Evolutionary conservation across 2,888 invertebrate species (phyloP).

Genomic region (Autographa gamma): DNA sequence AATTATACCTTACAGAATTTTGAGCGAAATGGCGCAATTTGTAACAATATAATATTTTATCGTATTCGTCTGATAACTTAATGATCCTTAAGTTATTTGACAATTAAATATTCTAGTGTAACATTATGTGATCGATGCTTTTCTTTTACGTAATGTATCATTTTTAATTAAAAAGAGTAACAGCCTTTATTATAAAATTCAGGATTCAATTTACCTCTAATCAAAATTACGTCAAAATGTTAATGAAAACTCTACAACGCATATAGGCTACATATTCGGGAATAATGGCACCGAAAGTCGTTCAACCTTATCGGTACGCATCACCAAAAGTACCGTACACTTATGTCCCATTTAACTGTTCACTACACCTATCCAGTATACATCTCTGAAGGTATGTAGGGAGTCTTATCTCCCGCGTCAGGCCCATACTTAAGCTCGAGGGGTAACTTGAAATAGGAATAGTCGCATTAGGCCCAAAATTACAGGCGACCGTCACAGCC

Average conservation of each 20-base stretch:
- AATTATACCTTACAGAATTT: too few species aligned
- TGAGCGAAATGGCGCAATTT: too few species aligned
- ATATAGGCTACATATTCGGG: constrained; percentile 20
- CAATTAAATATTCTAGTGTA: too few species aligned
- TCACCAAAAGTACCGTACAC: constrained; percentile 42
- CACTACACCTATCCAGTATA: constrained; percentile 58
- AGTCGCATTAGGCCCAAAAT: constrained; percentile 89
- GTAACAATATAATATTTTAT: too few species aligned
- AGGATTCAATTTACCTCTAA: too few species aligned
- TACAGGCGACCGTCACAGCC: constrained; percentile 88
- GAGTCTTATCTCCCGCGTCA: constrained; percentile 82
- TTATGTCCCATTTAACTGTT: constrained; percentile 36
- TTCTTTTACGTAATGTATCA: too few species aligned
- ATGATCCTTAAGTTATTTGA: too few species aligned
- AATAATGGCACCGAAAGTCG: constrained; percentile 19
- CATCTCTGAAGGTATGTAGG: constrained; percentile 62
- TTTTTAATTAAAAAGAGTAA: neutral
- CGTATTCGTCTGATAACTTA: too few species aligned
- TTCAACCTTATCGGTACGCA: constrained; percentile 45
- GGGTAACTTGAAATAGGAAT: constrained; percentile 88
- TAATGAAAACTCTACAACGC: neutral
- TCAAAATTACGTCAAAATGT: neutral
- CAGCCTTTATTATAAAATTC: too few species aligned
- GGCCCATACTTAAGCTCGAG: constrained; percentile 84
- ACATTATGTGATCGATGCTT: too few species aligned